These are phyloP conservation scores for Omphaloscelis lunosa DNA, from an alignment of 2,888 invertebrate genomes.

Conservation along the genomic window DNA sequence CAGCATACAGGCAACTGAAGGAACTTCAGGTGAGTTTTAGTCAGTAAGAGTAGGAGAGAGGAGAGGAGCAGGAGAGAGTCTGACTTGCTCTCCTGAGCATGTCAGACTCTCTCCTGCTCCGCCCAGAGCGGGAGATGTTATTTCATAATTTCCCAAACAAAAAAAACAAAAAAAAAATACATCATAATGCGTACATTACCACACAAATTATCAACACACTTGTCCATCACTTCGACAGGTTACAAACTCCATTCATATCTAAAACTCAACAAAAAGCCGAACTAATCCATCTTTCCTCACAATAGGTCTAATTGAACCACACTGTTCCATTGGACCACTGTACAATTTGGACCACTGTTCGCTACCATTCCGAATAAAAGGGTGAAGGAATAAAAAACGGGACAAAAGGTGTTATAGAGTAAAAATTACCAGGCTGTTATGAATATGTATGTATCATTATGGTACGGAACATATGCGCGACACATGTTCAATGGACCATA, in stretches of 20 bases:
- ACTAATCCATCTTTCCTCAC: conserved; percentile 76
- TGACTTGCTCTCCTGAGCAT: too few species aligned
- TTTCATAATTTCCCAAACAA: too few species aligned
- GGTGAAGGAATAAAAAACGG: conserved; percentile 76
- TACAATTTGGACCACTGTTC: conserved; percentile 79
- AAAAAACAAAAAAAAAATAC: too few species aligned
- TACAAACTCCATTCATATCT: conserved; percentile 58
- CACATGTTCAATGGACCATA: conserved; percentile 86
- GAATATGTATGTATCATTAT: conserved; percentile 78
- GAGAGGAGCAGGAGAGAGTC: too few species aligned
- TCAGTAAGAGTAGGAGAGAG: too few species aligned
- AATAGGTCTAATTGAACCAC: conserved; percentile 80
- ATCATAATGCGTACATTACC: conserved; percentile 7
- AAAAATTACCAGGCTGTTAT: conserved; percentile 83
- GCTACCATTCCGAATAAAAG: conserved; percentile 83
- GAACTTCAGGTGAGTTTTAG: too few species aligned
- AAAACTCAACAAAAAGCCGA: conserved; percentile 60
- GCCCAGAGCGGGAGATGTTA: too few species aligned
- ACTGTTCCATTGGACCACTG: conserved; percentile 71
- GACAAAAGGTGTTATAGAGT: conserved; percentile 82
- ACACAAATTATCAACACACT: conserved; percentile 41
- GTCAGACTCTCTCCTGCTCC: too few species aligned
- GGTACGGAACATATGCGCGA: conserved; percentile 79
- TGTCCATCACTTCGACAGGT: conserved; percentile 57
- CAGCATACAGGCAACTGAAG: too few species aligned